Evolutionary conservation across 2,113 vertebrate genomes (phyloP).

Genomic region (Eptatretus burgeri): DNA sequence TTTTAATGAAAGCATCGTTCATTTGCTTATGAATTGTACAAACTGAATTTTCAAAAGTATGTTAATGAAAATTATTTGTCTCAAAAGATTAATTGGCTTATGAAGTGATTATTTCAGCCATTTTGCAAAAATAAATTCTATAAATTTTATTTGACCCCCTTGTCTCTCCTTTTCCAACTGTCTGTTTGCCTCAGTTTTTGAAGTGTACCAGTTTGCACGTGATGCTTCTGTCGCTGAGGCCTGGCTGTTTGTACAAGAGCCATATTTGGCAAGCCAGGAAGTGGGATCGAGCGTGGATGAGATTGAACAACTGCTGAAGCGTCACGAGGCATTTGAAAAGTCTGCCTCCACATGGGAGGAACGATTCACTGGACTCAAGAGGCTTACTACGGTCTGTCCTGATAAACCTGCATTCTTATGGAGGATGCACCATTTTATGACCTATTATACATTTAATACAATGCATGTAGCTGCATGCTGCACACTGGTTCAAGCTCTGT

Average conservation of each 20-base stretch:
- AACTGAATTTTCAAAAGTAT: too few relatives aligned
- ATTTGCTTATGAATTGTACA: too few relatives aligned
- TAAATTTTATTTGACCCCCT: too few relatives aligned
- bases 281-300: conserved; percentile 70
- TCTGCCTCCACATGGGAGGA: conserved; percentile 89
- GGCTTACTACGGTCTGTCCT: conserved; percentile 51
- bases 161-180: not conserved
- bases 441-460: not conserved
- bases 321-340: conserved; percentile 84
- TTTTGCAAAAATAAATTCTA: too few relatives aligned
- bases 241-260: conserved; percentile 80
- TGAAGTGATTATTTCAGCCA: too few relatives aligned
- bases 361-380: conserved; percentile 60
- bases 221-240: conserved; percentile 76
- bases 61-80: too few relatives aligned
- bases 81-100: too few relatives aligned
- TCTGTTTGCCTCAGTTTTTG: conserved; percentile 34
- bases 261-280: conserved; percentile 56
- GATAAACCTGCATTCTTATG: not conserved
- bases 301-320: conserved; percentile 79
- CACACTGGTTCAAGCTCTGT: not conserved
- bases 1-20: too few relatives aligned
- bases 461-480: not conserved
- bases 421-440: not conserved
- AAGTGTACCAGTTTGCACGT: conserved; percentile 83